Conservation (phyloP, 1,140 invertebrate species). For the Thaumatotibia leucotreta region DNA sequence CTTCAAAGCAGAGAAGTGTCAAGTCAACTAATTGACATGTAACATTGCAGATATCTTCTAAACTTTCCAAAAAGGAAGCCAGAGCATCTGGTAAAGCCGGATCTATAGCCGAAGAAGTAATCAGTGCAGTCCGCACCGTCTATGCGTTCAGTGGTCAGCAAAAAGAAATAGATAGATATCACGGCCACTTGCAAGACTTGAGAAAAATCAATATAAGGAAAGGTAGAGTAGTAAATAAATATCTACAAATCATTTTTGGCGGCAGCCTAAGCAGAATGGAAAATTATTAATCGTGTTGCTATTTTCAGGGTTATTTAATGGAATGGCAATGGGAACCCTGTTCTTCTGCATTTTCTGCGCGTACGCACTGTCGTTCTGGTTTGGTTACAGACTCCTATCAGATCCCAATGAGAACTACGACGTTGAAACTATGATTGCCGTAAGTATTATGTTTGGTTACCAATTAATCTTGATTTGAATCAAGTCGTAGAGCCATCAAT, state of each 20-base stretch:
- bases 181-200: slow-evolving; percentile 78
- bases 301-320: slow-evolving; percentile 79
- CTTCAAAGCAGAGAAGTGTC: no score
- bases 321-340: slow-evolving; percentile 82
- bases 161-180: slow-evolving; percentile 83
- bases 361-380: slow-evolving; percentile 91
- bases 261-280: no score
- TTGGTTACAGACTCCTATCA: slow-evolving; percentile 83
- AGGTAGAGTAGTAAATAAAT: slow-evolving; percentile 44
- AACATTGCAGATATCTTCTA: slow-evolving; percentile 66
- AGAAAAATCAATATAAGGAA: slow-evolving; percentile 83
- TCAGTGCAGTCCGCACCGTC: slow-evolving; percentile 87
- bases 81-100: slow-evolving; percentile 86
- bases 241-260: no score
- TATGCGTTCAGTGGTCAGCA: slow-evolving; percentile 88
- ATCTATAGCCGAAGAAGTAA: slow-evolving; percentile 87
- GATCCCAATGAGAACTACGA: slow-evolving; percentile 78
- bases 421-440: slow-evolving; percentile 82
- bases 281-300: no score
- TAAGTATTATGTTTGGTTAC: no score
- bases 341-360: slow-evolving; percentile 87
- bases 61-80: slow-evolving; percentile 79
- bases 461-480: no score
- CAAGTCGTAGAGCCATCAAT: no score
- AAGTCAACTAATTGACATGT: no score